Evolutionary conservation across 2,888 invertebrate genomes (phyloP), one percentile per base, ranked within the genome.

Genomic region (Tuta absoluta): DNA sequence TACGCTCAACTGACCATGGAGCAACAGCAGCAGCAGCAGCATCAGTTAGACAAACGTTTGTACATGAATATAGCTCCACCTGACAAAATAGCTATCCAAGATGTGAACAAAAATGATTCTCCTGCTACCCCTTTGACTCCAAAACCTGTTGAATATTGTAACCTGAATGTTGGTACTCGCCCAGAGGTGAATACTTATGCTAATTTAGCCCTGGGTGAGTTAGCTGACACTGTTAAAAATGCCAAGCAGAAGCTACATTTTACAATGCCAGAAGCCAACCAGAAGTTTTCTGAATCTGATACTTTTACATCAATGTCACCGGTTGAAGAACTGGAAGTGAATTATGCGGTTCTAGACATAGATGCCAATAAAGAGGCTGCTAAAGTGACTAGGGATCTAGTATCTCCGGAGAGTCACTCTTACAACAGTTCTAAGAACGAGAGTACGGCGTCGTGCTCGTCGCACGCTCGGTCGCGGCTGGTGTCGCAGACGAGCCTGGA

Each of bases 341-440:
- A 96, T 82, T 97, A 97, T 86, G 95, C 95, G 5, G 93, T 96
- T 69, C 87, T 97, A 69, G 97, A 97, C 81, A 93, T 97, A 75
- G 95, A 95, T 73, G 88, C 91, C 11, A 93, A 89, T 68, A 93
- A 92, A 72, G 87, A 88, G 67, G 76, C 71, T 12, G 62, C 68
- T 11, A 84, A 81, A 72, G 63, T 69, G 0, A 64, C 76, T 3
- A 79, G 77, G 63, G 88, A 87, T 63, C 45, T 81, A 21, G 76
- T 71, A 21, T 85, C 86, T 12, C 83, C 87, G 2, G 89, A 89
- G 64, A 84, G 70, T 70, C 84, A 84, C 60, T 85, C 84, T 2
- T 80, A 78, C 63, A 80, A 73, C 65, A 84, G 84, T 71, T 83
- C 84, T 7, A 85, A 82, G 69, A 85, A 81, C 72, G 86, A 86